phyloP scores from a whole-genome alignment of 2,113 vertebrate species.

The Thomomys bottae region DNA sequence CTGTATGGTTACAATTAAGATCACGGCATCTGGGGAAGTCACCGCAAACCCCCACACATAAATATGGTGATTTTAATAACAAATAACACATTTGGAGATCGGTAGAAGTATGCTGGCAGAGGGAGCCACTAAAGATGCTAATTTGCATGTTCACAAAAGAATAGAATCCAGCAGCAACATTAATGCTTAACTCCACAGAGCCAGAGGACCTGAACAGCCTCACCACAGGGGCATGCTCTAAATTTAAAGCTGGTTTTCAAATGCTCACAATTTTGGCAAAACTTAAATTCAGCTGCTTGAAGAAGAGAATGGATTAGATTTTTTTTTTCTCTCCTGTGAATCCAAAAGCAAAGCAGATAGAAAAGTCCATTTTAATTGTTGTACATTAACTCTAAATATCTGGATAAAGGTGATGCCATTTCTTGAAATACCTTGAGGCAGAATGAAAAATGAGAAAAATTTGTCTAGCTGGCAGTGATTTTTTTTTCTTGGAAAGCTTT shows the following conservation, averaged over 20 bases:
- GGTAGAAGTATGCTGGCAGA: conserved; percentile 47
- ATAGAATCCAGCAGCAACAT: conserved; percentile 45
- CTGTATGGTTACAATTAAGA: conserved; percentile 71
- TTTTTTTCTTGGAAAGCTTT: not conserved
- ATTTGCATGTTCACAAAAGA: conserved; percentile 77
- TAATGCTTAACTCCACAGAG: conserved; percentile 37
- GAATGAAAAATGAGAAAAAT: not conserved
- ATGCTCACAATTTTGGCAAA: conserved; percentile 38
- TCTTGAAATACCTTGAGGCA: not conserved
- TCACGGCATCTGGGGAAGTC: conserved; percentile 64
- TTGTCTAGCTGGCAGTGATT: not conserved
- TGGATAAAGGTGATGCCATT: not conserved
- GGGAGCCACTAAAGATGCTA: conserved; percentile 46
- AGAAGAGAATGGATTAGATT: conserved; percentile 28
- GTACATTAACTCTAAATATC: conserved; percentile 55
- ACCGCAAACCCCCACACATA: conserved; percentile 24
- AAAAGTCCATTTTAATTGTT: conserved; percentile 35
- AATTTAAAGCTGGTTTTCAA: conserved; percentile 58
- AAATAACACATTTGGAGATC: conserved; percentile 70
- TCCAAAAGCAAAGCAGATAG: conserved; percentile 30
- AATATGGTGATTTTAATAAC: conserved; percentile 76
- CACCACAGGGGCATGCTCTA: not conserved
- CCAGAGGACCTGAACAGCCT: not conserved
- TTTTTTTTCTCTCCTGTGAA: not conserved
- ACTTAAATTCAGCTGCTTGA: conserved; percentile 49